phyloP scores from a whole-genome alignment of 53 echinoderm and acorn worm genomes.

The Echinometra lucunter region DNA sequence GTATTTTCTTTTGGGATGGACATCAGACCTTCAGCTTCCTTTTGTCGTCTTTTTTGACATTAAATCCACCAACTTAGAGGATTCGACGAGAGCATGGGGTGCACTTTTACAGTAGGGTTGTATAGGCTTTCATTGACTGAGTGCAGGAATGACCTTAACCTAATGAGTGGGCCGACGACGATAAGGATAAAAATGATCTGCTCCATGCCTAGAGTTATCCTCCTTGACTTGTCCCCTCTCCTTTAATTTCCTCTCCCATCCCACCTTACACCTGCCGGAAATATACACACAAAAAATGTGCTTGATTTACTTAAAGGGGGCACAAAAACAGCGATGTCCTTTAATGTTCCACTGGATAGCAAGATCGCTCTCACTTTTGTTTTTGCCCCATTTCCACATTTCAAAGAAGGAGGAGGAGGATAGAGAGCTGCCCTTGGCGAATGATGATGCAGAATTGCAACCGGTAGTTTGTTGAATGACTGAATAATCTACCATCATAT shows the following conservation, averaged over 20 bases:
- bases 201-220: background rate
- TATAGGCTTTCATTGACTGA: background rate
- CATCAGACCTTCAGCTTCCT: no score
- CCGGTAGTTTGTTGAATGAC: constrained; percentile 32
- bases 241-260: constrained; percentile 38
- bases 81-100: background rate
- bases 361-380: background rate
- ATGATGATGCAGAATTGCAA: constrained; percentile 9
- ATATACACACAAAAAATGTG: constrained; percentile 26
- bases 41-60: no score
- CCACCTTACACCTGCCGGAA: constrained; percentile 36
- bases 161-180: constrained; percentile 24
- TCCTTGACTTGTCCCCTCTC: constrained; percentile 34
- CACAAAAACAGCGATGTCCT: constrained; percentile 1
- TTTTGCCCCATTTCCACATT: background rate
- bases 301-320: constrained; percentile 28
- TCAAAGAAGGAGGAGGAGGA: background rate
- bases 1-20: no score
- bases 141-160: constrained; percentile 15
- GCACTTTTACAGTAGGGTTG: background rate
- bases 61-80: no score
- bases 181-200: background rate
- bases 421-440: background rate
- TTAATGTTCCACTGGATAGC: constrained; percentile 3
- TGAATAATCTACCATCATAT: constrained; percentile 23